A percentile compares a stretch with the other conserved stretches of the same genome.
These are phyloP conservation scores for Hirtodrosophila trivittata DNA, from an alignment of 2,888 invertebrate genomes.

Conservation along the genomic window DNA sequence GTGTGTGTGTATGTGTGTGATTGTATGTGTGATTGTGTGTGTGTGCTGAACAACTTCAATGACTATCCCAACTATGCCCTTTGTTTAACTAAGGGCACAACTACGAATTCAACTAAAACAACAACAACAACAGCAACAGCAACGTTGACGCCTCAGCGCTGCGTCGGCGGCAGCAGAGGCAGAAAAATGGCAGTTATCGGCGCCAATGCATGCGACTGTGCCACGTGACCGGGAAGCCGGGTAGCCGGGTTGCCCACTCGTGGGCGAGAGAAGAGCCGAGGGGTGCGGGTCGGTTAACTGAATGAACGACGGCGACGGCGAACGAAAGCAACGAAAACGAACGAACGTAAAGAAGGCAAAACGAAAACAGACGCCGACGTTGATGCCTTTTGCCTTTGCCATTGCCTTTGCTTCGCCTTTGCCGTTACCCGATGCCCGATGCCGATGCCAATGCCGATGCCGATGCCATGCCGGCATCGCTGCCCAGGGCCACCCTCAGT, in stretches of 20 bases:
- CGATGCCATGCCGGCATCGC: constrained; percentile 49
- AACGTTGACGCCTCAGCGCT: constrained; percentile 18
- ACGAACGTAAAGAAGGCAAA: constrained; percentile 38
- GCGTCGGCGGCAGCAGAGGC: constrained; percentile 28
- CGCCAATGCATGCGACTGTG: constrained; percentile 77
- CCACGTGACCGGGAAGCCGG: constrained; percentile 70
- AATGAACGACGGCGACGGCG: constrained; percentile 32
- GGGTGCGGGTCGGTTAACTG: constrained; percentile 22
- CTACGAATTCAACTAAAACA: constrained; percentile 33
- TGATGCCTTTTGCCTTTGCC: constrained; percentile 22
- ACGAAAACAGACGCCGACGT: constrained; percentile 36
- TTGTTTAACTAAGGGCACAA: constrained; percentile 61
- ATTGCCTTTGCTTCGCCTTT: constrained; percentile 21
- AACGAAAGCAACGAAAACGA: constrained; percentile 48
- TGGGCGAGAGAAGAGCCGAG: neutral
- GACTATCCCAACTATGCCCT: constrained; percentile 63
- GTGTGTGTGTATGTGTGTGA: constrained; percentile 11
- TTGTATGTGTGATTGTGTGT: constrained; percentile 19
- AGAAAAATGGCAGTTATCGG: constrained; percentile 81
- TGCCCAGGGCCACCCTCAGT: constrained; percentile 61
- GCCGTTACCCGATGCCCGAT: constrained; percentile 18
- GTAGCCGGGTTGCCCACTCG: constrained; percentile 1
- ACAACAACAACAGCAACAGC: constrained; percentile 23
- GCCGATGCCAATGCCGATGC: constrained; percentile 27
- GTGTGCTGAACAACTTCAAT: constrained; percentile 51